These are phyloP conservation scores for Monopis laevigella DNA, from an alignment of 2,888 invertebrate genomes.

Conservation along the genomic window DNA sequence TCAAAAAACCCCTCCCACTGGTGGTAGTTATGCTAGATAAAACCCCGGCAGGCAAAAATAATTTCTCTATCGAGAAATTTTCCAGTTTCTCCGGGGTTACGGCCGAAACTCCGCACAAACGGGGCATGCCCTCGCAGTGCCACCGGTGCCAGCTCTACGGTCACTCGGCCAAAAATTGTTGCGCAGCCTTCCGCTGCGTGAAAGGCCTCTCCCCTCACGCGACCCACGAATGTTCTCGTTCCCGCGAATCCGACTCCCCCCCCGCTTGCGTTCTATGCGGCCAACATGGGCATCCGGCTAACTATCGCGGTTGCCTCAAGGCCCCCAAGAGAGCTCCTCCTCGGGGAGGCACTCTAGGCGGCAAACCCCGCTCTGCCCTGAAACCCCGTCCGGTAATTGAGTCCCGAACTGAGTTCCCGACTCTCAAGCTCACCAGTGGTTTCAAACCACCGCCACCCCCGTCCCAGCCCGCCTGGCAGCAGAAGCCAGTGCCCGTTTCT, in stretches of 20 bases:
- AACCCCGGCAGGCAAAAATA: not conserved
- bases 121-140: not conserved
- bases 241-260: not conserved
- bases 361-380: no score
- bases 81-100: no score
- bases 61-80: not conserved
- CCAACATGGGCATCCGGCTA: not conserved
- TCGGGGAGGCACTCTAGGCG: not conserved
- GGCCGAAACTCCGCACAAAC: not conserved
- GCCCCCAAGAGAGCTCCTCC: not conserved
- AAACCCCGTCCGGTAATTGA: not conserved
- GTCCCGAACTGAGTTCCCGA: not conserved
- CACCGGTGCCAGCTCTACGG: slow-evolving; percentile 10
- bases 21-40: not conserved
- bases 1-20: not conserved
- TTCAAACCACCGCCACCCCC: not conserved
- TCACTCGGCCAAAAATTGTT: not conserved
- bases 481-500: no score
- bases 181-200: not conserved
- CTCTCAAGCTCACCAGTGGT: not conserved
- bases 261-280: slow-evolving; percentile 1
- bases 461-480: not conserved
- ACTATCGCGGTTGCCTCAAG: no score
- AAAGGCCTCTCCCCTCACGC: not conserved
- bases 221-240: not conserved